Conservation (phyloP, 2,888 invertebrate species). For the Bellardia bayeri region DNA sequence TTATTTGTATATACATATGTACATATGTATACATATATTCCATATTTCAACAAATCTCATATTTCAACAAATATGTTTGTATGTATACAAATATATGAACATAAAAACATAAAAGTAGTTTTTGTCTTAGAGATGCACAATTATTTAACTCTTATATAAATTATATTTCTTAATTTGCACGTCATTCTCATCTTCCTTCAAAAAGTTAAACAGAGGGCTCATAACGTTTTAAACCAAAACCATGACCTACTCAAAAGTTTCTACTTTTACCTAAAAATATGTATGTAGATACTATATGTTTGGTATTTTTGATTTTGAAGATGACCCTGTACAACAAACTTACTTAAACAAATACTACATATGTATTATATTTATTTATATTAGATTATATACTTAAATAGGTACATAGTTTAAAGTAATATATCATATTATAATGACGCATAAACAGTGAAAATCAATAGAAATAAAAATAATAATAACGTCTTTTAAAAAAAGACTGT, state of each 20-base stretch:
- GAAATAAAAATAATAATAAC: background rate
- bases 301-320: constrained; percentile 10
- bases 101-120: too few species aligned
- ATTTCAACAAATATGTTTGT: too few species aligned
- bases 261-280: background rate
- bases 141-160: background rate
- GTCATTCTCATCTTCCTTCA: background rate
- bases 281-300: background rate
- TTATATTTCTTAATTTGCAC: background rate
- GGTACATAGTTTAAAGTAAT: background rate
- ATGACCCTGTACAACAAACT: constrained; percentile 4
- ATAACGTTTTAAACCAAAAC: background rate
- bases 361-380: background rate
- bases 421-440: background rate
- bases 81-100: too few species aligned
- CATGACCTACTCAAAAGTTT: constrained; percentile 14
- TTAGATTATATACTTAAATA: background rate
- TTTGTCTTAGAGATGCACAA: too few species aligned
- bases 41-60: too few species aligned
- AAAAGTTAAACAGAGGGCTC: background rate
- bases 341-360: background rate
- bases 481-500: too few species aligned
- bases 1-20: too few species aligned
- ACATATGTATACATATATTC: too few species aligned
- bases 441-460: background rate